phyloP scores from a whole-genome alignment of 2,113 vertebrate genomes.

The Brevimyrus niger region DNA sequence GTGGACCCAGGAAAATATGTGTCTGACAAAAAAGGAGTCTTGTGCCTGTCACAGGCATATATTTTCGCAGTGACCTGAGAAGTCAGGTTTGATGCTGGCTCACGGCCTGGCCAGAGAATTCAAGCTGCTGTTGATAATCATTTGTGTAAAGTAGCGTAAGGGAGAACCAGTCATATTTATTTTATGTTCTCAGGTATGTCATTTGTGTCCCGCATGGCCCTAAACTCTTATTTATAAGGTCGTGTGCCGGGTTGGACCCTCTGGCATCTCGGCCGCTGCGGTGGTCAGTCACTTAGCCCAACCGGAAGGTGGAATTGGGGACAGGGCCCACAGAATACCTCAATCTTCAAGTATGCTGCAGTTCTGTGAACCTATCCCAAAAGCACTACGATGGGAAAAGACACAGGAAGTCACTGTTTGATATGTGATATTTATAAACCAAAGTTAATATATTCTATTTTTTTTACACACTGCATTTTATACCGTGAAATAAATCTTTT shows the following conservation, averaged over 20 bases:
- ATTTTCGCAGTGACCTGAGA: background rate
- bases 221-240: constrained; percentile 9
- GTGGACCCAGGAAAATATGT: background rate
- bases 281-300: constrained; percentile 14
- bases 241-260: background rate
- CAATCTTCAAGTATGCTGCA: constrained; percentile 46
- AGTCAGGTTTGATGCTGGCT: background rate
- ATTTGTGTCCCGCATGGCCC: background rate
- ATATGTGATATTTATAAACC: constrained; percentile 64
- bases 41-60: background rate
- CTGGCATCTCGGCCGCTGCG: constrained; percentile 20
- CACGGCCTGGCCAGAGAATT: background rate
- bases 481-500: constrained; percentile 60
- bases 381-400: constrained; percentile 43
- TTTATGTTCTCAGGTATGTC: constrained; percentile 5
- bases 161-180: constrained; percentile 15
- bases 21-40: background rate
- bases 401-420: constrained; percentile 46
- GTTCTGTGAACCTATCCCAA: constrained; percentile 39
- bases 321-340: constrained; percentile 60
- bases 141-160: background rate
- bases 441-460: constrained; percentile 72
- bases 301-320: constrained; percentile 24
- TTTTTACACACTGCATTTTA: constrained; percentile 60
- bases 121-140: background rate